Conservation (phyloP, 1,140 invertebrate genomes). For the Nephila pilipes region DNA sequence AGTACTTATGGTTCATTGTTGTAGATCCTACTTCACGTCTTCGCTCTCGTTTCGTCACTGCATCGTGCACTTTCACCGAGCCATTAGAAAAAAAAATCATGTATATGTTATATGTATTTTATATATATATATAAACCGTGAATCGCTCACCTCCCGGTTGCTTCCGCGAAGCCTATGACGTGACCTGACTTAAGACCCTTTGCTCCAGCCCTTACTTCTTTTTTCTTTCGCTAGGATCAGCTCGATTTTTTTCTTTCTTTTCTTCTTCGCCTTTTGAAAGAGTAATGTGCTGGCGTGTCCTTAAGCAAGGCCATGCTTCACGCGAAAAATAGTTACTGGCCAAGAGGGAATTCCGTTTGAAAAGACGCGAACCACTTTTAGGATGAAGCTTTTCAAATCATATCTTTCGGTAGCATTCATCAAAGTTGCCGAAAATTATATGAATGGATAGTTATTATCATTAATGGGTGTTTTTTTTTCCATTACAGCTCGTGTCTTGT, state of each 20-base stretch:
- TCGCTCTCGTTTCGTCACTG: constrained; percentile 50
- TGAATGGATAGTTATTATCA: background rate
- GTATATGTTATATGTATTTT: background rate
- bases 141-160: background rate
- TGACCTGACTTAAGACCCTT: constrained; percentile 27
- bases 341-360: background rate
- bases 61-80: constrained; percentile 41
- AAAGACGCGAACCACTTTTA: background rate
- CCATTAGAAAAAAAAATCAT: background rate
- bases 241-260: constrained; percentile 2
- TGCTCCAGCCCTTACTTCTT: constrained; percentile 4
- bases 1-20: constrained; percentile 53
- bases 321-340: background rate
- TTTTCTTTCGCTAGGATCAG: background rate
- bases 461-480: background rate
- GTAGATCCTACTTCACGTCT: constrained; percentile 22
- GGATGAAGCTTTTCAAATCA: background rate
- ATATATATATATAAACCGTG: background rate
- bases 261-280: background rate
- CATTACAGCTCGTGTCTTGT: background rate
- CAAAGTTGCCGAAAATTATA: background rate
- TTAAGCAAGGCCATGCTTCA: constrained; percentile 54
- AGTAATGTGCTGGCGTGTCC: constrained; percentile 25
- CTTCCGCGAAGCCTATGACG: background rate
- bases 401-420: background rate